Evolutionary conservation across 1,140 invertebrate genomes (phyloP).

Genomic region (Oryctes rhinoceros): DNA sequence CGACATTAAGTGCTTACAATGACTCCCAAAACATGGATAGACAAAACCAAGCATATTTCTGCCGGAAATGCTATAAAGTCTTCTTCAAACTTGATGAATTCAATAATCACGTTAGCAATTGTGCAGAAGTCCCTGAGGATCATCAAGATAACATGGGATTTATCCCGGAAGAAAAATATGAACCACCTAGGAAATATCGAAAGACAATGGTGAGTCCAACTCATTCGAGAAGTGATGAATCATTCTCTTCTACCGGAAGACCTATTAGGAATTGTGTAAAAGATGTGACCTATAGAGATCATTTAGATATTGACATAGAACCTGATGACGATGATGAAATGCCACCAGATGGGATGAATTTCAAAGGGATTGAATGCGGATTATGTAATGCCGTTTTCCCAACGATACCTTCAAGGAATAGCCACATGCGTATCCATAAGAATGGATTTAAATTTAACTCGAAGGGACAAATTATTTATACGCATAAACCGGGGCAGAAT

Average conservation of each 20-base stretch:
- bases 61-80: conserved; percentile 59
- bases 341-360: conserved; percentile 29
- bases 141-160: neutral
- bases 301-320: conserved; percentile 46
- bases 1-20: conserved; percentile 39
- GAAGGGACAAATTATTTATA: conserved; percentile 38
- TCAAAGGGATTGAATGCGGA: conserved; percentile 54
- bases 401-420: conserved; percentile 58
- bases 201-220: neutral
- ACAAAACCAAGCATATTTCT: conserved; percentile 59
- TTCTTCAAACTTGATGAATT: conserved; percentile 60
- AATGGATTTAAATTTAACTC: conserved; percentile 25
- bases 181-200: conserved; percentile 38
- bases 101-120: conserved; percentile 57
- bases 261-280: conserved; percentile 55
- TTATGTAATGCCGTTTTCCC: conserved; percentile 58
- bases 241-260: conserved; percentile 50
- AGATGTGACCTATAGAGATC: conserved; percentile 55
- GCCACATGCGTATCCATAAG: conserved; percentile 59
- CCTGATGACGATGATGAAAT: conserved; percentile 38
- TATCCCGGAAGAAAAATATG: conserved; percentile 24
- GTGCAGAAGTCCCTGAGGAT: conserved; percentile 44
- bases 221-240: conserved; percentile 37
- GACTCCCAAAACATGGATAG: conserved; percentile 39
- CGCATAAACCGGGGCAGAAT: conserved; percentile 22